Conservation (phyloP, 2,797 vertebrate genomes). For the Nannoperca australis region DNA sequence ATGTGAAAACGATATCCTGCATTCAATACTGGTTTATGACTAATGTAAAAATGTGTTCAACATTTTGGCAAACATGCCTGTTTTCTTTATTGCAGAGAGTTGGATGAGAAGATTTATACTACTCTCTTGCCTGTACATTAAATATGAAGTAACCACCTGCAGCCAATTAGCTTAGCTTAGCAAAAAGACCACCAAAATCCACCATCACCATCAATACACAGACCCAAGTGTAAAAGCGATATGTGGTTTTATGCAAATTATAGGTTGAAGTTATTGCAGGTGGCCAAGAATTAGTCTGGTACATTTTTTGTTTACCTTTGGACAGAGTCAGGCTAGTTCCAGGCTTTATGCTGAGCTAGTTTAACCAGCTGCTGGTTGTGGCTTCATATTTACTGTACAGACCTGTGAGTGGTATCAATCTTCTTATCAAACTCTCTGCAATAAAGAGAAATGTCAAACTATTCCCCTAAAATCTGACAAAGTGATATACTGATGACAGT, state of each 20-base stretch:
- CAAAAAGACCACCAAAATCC: background rate
- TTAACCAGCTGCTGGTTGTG: too few relatives aligned
- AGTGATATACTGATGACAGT: constrained; percentile 7
- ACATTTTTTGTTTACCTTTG: too few relatives aligned
- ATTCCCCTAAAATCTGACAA: constrained; percentile 11
- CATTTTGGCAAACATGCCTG: background rate
- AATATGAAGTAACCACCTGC: background rate
- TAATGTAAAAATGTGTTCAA: background rate
- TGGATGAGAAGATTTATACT: background rate
- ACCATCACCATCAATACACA: too few relatives aligned
- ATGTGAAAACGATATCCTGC: constrained; percentile 6
- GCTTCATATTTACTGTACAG: background rate
- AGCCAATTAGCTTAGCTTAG: background rate
- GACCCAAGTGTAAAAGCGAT: background rate
- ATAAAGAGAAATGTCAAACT: constrained; percentile 3
- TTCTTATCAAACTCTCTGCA: constrained; percentile 3
- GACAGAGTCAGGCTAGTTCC: too few relatives aligned
- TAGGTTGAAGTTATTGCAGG: background rate
- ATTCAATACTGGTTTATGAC: background rate
- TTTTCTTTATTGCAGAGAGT: background rate
- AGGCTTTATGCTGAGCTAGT: too few relatives aligned
- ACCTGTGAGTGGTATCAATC: background rate
- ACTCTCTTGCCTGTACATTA: too few relatives aligned
- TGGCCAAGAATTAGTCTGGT: background rate
- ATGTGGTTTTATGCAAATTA: background rate